Evolutionary conservation across 2,113 vertebrate genomes (phyloP).

Genomic region (Ceyx cyanopectus): DNA sequence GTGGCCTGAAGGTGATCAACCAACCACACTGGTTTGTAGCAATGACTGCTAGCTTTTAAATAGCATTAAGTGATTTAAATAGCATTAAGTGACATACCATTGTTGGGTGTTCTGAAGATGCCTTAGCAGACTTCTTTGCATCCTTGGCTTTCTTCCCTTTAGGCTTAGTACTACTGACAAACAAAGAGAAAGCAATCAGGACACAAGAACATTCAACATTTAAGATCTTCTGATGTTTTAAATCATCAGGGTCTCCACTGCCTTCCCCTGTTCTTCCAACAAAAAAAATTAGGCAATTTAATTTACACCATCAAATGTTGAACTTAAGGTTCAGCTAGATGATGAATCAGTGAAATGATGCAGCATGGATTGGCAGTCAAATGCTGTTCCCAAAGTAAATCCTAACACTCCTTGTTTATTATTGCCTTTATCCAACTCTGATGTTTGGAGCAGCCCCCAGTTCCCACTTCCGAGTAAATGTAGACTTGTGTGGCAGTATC

Average conservation of each 20-base stretch:
- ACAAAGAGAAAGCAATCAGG: conserved; percentile 25
- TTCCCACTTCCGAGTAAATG: not conserved
- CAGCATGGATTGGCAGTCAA: not conserved
- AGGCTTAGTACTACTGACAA: conserved; percentile 78
- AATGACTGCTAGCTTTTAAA: not conserved
- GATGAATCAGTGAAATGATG: not conserved
- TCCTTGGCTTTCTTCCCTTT: conserved; percentile 93
- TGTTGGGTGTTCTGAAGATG: conserved; percentile 67
- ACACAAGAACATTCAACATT: not conserved
- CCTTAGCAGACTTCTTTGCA: conserved; percentile 76
- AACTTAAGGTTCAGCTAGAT: not conserved
- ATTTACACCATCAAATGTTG: not conserved
- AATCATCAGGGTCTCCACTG: not conserved
- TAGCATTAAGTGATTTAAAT: accelerated
- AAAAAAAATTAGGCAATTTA: not conserved
- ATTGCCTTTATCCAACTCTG: not conserved
- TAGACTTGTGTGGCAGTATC: not conserved
- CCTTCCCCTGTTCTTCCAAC: not conserved
- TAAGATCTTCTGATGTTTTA: not conserved
- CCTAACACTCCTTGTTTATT: not conserved
- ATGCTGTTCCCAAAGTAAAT: not conserved
- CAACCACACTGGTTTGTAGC: not conserved
- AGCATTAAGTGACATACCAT: conserved; percentile 21
- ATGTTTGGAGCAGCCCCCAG: not conserved
- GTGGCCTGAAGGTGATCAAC: not conserved